phyloP scores from a whole-genome alignment of 2,888 invertebrate species.

The Scaptomyza cyrtandrae region DNA sequence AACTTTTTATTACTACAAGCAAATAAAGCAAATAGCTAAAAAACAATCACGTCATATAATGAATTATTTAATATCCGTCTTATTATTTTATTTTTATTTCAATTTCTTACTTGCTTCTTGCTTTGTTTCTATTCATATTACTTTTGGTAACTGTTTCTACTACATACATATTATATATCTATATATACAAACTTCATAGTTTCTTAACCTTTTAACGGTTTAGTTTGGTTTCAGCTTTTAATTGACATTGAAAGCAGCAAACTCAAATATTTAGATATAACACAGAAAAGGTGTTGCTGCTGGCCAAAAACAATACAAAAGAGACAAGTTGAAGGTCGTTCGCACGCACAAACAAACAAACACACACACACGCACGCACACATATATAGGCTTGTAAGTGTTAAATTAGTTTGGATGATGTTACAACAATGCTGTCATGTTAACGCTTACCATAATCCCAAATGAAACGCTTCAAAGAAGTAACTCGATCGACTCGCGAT shows the following conservation, averaged over 20 bases:
- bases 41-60: too few relatives aligned
- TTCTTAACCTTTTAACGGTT: slow-evolving; percentile 1
- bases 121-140: too few relatives aligned
- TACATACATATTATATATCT: too few relatives aligned
- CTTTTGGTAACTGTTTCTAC: too few relatives aligned
- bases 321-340: background rate
- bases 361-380: slow-evolving; percentile 12
- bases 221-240: slow-evolving; percentile 30
- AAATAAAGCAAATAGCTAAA: too few relatives aligned
- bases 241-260: slow-evolving; percentile 60
- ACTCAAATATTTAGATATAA: slow-evolving; percentile 66
- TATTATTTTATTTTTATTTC: too few relatives aligned
- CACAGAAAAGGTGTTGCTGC: slow-evolving; percentile 58
- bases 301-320: slow-evolving; percentile 18
- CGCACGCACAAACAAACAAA: background rate
- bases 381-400: slow-evolving; percentile 3
- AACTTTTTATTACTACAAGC: too few relatives aligned
- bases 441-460: slow-evolving; percentile 63
- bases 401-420: slow-evolving; percentile 40
- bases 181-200: too few relatives aligned
- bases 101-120: too few relatives aligned
- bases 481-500: slow-evolving; percentile 68
- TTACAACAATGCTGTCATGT: slow-evolving; percentile 49
- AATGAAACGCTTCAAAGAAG: slow-evolving; percentile 64
- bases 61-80: too few relatives aligned